These are phyloP conservation scores for Gastrophysa polygoni DNA, from an alignment of 2,888 invertebrate genomes.

Conservation along the genomic window DNA sequence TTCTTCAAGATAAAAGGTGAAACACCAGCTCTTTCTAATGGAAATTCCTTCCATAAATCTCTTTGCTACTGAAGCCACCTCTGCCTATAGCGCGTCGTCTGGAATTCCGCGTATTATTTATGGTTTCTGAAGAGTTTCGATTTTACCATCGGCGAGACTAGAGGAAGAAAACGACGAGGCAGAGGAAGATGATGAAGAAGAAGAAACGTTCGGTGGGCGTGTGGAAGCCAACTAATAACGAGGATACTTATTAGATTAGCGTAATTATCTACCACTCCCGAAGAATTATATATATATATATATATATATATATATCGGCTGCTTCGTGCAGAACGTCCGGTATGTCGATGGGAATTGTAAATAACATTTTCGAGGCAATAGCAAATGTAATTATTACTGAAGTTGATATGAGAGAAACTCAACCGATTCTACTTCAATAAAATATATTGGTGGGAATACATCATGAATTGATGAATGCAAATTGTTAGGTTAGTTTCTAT, in stretches of 20 bases:
- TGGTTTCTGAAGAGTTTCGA: conserved; percentile 56
- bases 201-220: conserved; percentile 49
- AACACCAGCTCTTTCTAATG: no score
- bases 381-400: no score
- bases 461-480: no score
- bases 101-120: conserved; percentile 58
- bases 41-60: neutral
- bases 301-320: conserved; percentile 41
- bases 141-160: conserved; percentile 47
- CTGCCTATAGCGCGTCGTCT: conserved; percentile 47
- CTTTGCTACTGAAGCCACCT: neutral
- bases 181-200: conserved; percentile 7
- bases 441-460: no score
- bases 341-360: neutral
- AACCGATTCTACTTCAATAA: no score
- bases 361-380: no score
- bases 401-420: no score
- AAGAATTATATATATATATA: no score
- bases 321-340: neutral
- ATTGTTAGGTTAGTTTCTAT: no score
- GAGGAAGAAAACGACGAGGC: conserved; percentile 10
- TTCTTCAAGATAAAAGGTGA: no score
- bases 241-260: conserved; percentile 56
- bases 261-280: conserved; percentile 51
- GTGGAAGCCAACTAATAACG: conserved; percentile 55